phyloP scores from a whole-genome alignment of 2,888 invertebrate species.

The Lasius fuliginosus region DNA sequence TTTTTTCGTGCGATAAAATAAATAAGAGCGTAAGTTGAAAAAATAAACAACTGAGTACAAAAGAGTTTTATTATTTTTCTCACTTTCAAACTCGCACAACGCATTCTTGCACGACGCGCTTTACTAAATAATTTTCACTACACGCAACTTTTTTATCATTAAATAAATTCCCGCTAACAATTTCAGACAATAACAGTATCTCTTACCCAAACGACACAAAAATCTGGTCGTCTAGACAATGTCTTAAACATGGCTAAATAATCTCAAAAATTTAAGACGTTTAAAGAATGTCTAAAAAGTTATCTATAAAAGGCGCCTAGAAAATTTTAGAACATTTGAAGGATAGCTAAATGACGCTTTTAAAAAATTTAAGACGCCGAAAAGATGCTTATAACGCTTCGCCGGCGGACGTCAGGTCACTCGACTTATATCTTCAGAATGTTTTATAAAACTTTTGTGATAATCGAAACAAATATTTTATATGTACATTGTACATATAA shows the following conservation, averaged over 20 bases:
- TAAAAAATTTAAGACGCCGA: neutral
- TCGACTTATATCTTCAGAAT: too few relatives aligned
- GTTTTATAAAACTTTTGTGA: too few relatives aligned
- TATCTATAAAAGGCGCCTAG: slow-evolving; percentile 15
- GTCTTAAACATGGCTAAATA: neutral
- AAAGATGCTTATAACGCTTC: neutral
- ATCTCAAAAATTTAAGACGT: slow-evolving; percentile 39
- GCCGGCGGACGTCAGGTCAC: too few relatives aligned
- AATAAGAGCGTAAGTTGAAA: slow-evolving; percentile 74
- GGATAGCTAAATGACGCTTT: neutral
- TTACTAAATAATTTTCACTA: slow-evolving; percentile 18
- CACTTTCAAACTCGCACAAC: slow-evolving; percentile 14
- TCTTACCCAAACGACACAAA: slow-evolving; percentile 14
- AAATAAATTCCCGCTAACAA: slow-evolving; percentile 45
- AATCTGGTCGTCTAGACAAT: slow-evolving; percentile 10
- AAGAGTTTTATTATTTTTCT: slow-evolving; percentile 2
- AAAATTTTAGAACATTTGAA: slow-evolving; percentile 19
- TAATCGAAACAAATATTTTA: too few relatives aligned
- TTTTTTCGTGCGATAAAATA: slow-evolving; percentile 48
- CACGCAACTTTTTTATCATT: neutral
- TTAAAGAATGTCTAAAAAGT: slow-evolving; percentile 28
- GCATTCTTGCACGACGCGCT: neutral
- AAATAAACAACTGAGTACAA: slow-evolving; percentile 79
- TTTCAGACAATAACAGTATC: slow-evolving; percentile 1
- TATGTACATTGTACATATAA: too few relatives aligned